Evolutionary conservation across 2,113 vertebrate genomes (phyloP).

Genomic region (Agapornis roseicollis): DNA sequence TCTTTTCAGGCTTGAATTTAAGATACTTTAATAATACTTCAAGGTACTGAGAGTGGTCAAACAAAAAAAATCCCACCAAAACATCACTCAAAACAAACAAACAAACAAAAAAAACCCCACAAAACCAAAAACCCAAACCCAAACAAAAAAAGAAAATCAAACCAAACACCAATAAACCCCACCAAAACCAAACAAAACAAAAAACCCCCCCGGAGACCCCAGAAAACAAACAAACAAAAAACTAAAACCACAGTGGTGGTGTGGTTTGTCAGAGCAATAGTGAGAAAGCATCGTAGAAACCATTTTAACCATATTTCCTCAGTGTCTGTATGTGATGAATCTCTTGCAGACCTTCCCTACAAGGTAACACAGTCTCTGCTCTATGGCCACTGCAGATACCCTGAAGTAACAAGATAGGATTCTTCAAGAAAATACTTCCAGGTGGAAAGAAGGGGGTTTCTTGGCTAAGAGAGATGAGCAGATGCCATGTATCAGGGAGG

Average conservation of each 20-base stretch:
- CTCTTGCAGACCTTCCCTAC: neutral
- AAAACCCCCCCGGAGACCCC: too few species aligned
- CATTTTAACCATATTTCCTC: too few species aligned
- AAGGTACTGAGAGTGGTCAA: neutral
- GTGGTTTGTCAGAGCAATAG: neutral
- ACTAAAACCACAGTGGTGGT: neutral
- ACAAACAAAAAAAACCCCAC: too few species aligned
- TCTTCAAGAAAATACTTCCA: neutral
- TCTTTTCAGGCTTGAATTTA: neutral
- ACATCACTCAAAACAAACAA: too few species aligned
- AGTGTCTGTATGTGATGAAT: neutral
- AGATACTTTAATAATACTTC: neutral
- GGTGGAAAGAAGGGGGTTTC: too few species aligned
- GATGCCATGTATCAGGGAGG: accelerated
- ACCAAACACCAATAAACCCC: too few species aligned
- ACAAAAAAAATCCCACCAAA: too few species aligned
- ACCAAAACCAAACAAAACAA: too few species aligned
- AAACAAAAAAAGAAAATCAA: too few species aligned
- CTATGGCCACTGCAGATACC: too few species aligned
- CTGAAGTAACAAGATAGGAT: accelerated
- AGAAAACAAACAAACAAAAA: neutral
- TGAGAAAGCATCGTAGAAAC: accelerated
- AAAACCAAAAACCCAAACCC: too few species aligned
- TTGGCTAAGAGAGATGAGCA: too few species aligned
- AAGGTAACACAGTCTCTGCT: neutral